Evolutionary conservation across 2,797 vertebrate species (phyloP), one percentile per base, ranked within the genome.

Genomic region (Macropus fuliginosus): DNA sequence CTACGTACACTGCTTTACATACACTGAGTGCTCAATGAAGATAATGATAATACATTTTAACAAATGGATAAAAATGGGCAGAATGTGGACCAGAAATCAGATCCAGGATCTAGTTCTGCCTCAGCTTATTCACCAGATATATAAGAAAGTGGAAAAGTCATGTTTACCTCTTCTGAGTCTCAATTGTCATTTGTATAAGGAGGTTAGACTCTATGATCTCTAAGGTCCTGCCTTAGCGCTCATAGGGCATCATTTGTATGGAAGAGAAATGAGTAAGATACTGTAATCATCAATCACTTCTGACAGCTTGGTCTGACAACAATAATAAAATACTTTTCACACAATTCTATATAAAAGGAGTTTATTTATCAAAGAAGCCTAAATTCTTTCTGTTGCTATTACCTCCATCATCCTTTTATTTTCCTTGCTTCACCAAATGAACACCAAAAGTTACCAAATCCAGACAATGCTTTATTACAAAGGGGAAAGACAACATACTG

Each of bases 401-500:
- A 96, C 90, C 56, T 81, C 40, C 81, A 31, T 18, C 24, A 55
- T 18, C 94, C 5, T 34, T 94, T 91, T 55, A 55, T 56, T 93
- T 0, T 0, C 18, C 91, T 92, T 62, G 34, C 91, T 95, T 66
- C 24, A 94, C 31, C 91, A 87, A 90, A 95, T 18, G 66, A 91
- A 94, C 81, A 34, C 56, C 55, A 55, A 56, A 92, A 96, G 66
- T n/a, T 31, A 93, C 2, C 59, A 91, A 93, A 91, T 90, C 14
- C 92, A 95, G 87, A 93, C 50, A 74, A 94, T 91, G 27, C 93
- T 94, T 94, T 81, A 62, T 95, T 66, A 66, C 16, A 11, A 57
- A 96, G 52, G 90, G 46, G 31, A 96, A 95, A 81, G 55, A 90
- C 28, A 93, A 91, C 50, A 92, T 21, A 87, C 56, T 87, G 46